These are phyloP conservation scores for Malurus splendens DNA, from an alignment of 2,797 vertebrate species.

Conservation along the genomic window DNA sequence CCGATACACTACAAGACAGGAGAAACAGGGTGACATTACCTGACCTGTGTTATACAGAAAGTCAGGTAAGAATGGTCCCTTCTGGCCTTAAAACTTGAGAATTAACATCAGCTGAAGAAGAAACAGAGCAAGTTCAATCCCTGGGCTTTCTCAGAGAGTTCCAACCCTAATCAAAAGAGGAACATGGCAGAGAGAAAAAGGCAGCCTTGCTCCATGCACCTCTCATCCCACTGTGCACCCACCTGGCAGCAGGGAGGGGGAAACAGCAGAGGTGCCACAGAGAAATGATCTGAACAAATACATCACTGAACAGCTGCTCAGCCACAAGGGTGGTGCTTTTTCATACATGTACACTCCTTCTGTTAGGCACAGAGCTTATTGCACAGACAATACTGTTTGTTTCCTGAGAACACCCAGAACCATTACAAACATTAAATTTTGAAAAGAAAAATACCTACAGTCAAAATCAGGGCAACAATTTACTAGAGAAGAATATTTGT, in stretches of 20 bases:
- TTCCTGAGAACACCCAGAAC: background rate
- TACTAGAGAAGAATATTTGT: background rate
- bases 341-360: background rate
- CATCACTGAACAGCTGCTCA: background rate
- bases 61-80: slow-evolving; percentile 55
- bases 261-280: slow-evolving; percentile 15
- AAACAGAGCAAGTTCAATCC: slow-evolving; percentile 54
- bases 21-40: slow-evolving; percentile 54
- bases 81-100: slow-evolving; percentile 55
- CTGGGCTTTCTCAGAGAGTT: slow-evolving; percentile 52
- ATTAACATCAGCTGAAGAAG: slow-evolving; percentile 60
- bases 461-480: background rate
- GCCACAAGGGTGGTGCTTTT: background rate
- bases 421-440: background rate
- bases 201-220: slow-evolving; percentile 36
- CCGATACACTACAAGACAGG: slow-evolving; percentile 44
- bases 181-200: slow-evolving; percentile 43
- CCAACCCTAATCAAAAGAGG: slow-evolving; percentile 52
- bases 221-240: background rate
- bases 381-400: background rate
- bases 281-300: background rate
- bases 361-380: background rate
- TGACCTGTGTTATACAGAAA: slow-evolving; percentile 57
- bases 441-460: background rate
- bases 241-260: background rate